phyloP scores from a whole-genome alignment of 2,888 invertebrate genomes.

The Chesias legatella region DNA sequence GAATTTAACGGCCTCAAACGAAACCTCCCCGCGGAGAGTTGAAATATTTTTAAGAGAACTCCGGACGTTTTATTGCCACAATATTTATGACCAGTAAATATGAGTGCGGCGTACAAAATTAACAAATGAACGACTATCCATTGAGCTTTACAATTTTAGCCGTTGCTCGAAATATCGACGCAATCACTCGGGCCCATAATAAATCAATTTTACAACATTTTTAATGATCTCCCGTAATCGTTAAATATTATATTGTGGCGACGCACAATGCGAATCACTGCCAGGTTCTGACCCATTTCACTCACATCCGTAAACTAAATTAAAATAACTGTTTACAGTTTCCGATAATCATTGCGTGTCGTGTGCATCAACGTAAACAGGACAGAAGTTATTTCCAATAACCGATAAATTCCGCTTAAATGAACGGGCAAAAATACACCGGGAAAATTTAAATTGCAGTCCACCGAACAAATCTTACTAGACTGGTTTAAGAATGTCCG shows the following conservation, averaged over 20 bases:
- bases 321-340: constrained; percentile 41
- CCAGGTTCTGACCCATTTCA: constrained; percentile 22
- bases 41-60: constrained; percentile 52
- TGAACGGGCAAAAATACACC: constrained; percentile 20
- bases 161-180: constrained; percentile 48
- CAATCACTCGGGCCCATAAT: constrained; percentile 55
- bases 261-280: constrained; percentile 21
- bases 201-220: constrained; percentile 74
- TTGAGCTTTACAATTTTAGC: constrained; percentile 68
- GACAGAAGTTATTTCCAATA: constrained; percentile 15
- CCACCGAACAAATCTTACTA: constrained; percentile 21
- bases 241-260: constrained; percentile 43
- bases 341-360: constrained; percentile 36
- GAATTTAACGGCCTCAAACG: constrained; percentile 14
- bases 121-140: constrained; percentile 71
- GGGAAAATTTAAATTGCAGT: constrained; percentile 24
- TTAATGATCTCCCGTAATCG: constrained; percentile 64
- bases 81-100: constrained; percentile 70
- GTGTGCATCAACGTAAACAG: constrained; percentile 31
- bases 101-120: constrained; percentile 64
- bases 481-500: constrained; percentile 17
- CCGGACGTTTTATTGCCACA: constrained; percentile 55
- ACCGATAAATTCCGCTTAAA: constrained; percentile 11
- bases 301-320: constrained; percentile 32
- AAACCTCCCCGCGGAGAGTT: constrained; percentile 38